Base-by-base conservation (phyloP, 2,113 vertebrate species). In the Hippocampus mohnikei region DNA sequence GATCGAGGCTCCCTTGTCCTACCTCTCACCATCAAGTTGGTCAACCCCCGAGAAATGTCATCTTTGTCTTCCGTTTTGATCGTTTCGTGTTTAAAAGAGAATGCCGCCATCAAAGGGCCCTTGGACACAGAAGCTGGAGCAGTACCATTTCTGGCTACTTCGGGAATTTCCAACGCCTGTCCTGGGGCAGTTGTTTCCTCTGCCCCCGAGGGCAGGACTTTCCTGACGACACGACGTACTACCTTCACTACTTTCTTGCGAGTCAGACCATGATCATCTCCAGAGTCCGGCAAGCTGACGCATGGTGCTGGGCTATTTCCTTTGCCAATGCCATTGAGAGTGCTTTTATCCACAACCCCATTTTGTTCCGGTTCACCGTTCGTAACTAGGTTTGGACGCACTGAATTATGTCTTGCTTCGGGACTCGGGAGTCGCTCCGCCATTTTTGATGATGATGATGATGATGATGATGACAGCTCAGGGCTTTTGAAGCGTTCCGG, bases 181-280 rank as follows among this genome's bases (percentile, higher is more conserved):
- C 48, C 18, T 61, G 64, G 53, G 11, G 50, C 61, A 1, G 1
- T 20, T 21, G 55, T 58, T 29, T 78, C 77, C 0, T 93, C 92
- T 55, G 93, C 94, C 63, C 96, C 94, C 0, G 88, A 79, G 0
- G 95, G 94, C 21, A 94, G 76, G 23, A 94, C 94, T 69, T 91
- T 97, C 61, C 91, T 93, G 3, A 95, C 94, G 81, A 96, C 94
- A 76, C 94, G 94, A 55, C 91, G 93, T 16, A 96, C 92, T 56
- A 94, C 95, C 27, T 93, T 94, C 0, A 95, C 94, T 41, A 95
- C 93, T 70, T 90, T 95, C 74, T 93, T 95, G 13, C 80, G 88
- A 21, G 93, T 92, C 41, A 90, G 79, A 77, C 92, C 90, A 67
- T 93, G 93, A 53, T 94, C 93, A 0, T 85, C 88, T 15, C 81